These are phyloP conservation scores for Anthoscopus minutus DNA, from an alignment of 2,113 vertebrate species.

Conservation along the genomic window DNA sequence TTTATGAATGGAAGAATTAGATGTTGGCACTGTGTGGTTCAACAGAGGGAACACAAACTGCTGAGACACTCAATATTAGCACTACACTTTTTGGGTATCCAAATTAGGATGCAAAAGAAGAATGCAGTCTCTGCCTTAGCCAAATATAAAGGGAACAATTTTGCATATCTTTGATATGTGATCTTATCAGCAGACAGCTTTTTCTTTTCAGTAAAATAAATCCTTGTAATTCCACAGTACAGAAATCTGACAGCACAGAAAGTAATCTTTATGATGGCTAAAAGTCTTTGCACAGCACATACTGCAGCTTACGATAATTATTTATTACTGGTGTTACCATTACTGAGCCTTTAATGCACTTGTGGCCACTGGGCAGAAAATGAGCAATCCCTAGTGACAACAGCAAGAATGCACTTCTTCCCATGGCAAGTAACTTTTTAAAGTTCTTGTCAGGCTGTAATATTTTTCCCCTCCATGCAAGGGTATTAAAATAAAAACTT, in stretches of 20 bases:
- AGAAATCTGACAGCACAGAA: slow-evolving; percentile 46
- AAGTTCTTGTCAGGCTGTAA: not conserved
- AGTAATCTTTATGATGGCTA: slow-evolving; percentile 52
- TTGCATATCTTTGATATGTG: slow-evolving; percentile 58
- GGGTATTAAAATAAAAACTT: slow-evolving; percentile 45
- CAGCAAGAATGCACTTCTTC: not conserved
- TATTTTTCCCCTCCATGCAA: slow-evolving; percentile 16
- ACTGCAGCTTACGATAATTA: slow-evolving; percentile 36
- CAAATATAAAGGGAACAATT: slow-evolving; percentile 39
- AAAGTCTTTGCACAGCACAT: slow-evolving; percentile 55
- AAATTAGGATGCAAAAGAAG: slow-evolving; percentile 42
- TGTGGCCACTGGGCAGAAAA: slow-evolving; percentile 31
- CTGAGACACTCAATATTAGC: not conserved
- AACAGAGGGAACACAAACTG: not conserved
- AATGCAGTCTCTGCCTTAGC: slow-evolving; percentile 16
- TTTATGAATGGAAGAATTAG: not conserved
- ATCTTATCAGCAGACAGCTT: slow-evolving; percentile 53
- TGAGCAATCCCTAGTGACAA: slow-evolving; percentile 17
- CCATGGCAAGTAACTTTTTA: not conserved
- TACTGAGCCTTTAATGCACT: slow-evolving; percentile 42
- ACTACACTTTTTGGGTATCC: not conserved
- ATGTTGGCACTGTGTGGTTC: not conserved
- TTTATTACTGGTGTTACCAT: slow-evolving; percentile 41
- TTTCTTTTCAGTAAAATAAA: slow-evolving; percentile 47
- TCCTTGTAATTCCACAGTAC: slow-evolving; percentile 44